phyloP scores from a whole-genome alignment of 2,113 vertebrate species.

The Rhodinocichla rosea region DNA sequence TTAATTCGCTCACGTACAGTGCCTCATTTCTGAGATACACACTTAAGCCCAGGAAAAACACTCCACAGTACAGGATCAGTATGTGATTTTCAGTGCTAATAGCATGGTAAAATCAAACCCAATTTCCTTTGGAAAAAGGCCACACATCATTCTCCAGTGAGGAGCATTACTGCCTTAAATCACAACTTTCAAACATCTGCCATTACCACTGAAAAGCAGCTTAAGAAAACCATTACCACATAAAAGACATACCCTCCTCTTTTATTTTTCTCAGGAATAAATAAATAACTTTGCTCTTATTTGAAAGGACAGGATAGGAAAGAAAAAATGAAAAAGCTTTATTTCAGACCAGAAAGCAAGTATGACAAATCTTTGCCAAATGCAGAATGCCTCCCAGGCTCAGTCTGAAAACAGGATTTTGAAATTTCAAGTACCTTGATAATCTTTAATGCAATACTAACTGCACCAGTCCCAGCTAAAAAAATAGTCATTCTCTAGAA shows the following conservation, averaged over 20 bases:
- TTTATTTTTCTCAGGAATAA: not conserved
- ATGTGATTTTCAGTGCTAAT: slow-evolving; percentile 12
- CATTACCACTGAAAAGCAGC: not conserved
- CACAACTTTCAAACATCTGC: not conserved
- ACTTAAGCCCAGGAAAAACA: slow-evolving; percentile 18
- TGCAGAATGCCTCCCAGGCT: not conserved
- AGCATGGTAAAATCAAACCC: not conserved
- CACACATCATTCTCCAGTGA: not conserved
- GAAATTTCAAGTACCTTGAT: not conserved
- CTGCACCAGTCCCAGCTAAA: not conserved
- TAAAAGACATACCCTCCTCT: not conserved
- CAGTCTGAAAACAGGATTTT: not conserved
- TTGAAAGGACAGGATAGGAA: not conserved
- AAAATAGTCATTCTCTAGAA: not conserved
- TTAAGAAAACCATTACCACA: not conserved
- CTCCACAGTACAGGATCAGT: not conserved
- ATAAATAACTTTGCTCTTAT: not conserved
- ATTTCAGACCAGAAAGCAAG: not conserved
- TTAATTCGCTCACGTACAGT: not conserved
- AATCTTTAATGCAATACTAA: not conserved
- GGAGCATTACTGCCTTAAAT: not conserved
- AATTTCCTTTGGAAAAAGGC: slow-evolving; percentile 19
- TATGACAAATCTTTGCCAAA: not conserved
- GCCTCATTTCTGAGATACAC: not conserved
- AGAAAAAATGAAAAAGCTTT: not conserved